phyloP scores from a whole-genome alignment of 92 coral and sea anemone species.

The Actinostola sp. region DNA sequence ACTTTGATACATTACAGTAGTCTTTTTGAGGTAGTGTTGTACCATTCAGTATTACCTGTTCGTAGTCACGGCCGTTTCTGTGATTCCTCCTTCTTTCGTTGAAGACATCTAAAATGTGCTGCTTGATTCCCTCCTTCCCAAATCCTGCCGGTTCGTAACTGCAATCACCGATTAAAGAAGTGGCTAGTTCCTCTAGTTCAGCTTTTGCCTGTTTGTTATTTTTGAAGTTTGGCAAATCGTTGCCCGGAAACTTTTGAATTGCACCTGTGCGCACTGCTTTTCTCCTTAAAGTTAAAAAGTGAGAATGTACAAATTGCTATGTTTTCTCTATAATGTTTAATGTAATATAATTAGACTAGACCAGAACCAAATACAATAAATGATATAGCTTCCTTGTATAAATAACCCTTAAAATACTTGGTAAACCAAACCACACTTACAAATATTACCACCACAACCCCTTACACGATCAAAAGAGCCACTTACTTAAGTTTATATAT shows the following conservation, averaged over 20 bases:
- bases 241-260: conserved; percentile 25
- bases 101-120: conserved; percentile 50
- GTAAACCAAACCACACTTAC: too few species aligned
- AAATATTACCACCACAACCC: not conserved
- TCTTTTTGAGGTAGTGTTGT: too few species aligned
- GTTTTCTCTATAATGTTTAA: too few species aligned
- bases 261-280: conserved; percentile 26
- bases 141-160: conserved; percentile 45
- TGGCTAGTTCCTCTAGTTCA: conserved; percentile 10
- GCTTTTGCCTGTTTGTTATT: not conserved
- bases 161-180: conserved; percentile 17
- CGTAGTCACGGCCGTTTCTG: conserved; percentile 52
- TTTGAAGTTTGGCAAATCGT: conserved; percentile 28
- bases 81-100: conserved; percentile 41
- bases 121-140: conserved; percentile 33
- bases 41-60: too few species aligned
- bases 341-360: too few species aligned
- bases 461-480: not conserved
- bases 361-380: too few species aligned
- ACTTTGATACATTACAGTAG: too few species aligned
- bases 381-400: too few species aligned
- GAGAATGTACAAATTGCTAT: not conserved
- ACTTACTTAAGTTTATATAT: conserved; percentile 11
- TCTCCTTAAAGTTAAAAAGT: not conserved
- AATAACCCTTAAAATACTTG: too few species aligned